Evolutionary conservation across 35 echinoderm and acorn worm genomes (phyloP).

Genomic region (Heliocidaris tuberculata): DNA sequence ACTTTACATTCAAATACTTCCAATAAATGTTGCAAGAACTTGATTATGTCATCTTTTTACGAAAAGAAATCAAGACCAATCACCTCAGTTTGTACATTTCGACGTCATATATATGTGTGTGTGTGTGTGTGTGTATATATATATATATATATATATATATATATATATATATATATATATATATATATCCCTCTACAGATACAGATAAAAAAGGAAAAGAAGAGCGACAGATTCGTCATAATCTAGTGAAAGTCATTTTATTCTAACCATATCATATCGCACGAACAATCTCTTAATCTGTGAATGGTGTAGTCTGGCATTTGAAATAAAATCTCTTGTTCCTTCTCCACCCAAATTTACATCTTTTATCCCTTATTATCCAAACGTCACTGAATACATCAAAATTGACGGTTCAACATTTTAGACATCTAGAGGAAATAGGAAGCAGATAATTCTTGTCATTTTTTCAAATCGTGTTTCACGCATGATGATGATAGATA

Average conservation of each 20-base stretch:
- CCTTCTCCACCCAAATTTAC: background rate
- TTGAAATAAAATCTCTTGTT: no score
- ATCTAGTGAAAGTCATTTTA: background rate
- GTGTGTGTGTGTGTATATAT: no score
- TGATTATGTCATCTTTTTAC: no score
- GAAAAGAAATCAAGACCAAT: no score
- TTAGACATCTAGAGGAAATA: background rate
- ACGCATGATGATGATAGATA: background rate
- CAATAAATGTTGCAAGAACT: no score
- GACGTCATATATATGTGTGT: no score
- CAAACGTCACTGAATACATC: background rate
- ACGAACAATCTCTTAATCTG: background rate
- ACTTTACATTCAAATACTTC: no score
- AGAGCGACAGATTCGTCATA: background rate
- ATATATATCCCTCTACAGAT: background rate
- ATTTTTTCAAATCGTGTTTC: conserved; percentile 5
- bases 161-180: no score
- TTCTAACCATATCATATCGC: background rate
- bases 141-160: no score
- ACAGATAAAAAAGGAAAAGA: background rate
- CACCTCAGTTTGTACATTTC: no score
- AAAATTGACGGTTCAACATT: background rate
- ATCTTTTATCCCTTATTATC: background rate
- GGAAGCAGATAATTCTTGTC: background rate
- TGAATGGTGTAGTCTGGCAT: background rate